phyloP scores from a whole-genome alignment of 2,797 vertebrate species.

The Denticeps clupeoides region DNA sequence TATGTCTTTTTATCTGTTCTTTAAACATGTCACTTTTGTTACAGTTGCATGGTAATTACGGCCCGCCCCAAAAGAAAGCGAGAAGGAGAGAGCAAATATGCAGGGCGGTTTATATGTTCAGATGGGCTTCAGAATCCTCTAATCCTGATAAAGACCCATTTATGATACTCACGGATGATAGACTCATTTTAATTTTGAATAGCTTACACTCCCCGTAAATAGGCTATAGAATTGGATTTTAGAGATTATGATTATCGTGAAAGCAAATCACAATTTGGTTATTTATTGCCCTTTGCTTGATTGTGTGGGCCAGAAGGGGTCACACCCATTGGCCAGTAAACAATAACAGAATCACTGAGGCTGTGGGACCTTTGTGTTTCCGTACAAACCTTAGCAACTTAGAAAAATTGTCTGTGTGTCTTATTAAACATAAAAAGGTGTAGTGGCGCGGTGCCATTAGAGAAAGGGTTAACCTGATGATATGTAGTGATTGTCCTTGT shows the following conservation, averaged over 20 bases:
- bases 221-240: constrained; percentile 85
- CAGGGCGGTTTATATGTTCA: constrained; percentile 73
- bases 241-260: constrained; percentile 86
- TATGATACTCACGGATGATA: constrained; percentile 81
- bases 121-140: constrained; percentile 80
- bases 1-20: constrained; percentile 99
- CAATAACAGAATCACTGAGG: constrained; percentile 12
- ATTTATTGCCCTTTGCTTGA: constrained; percentile 43
- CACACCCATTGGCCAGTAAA: constrained; percentile 19
- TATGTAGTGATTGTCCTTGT: constrained; percentile 22
- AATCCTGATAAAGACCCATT: constrained; percentile 90
- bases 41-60: constrained; percentile 97
- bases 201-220: constrained; percentile 75
- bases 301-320: constrained; percentile 30
- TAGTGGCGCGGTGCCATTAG: constrained; percentile 15
- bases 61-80: constrained; percentile 44
- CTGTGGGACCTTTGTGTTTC: constrained; percentile 5
- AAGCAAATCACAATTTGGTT: constrained; percentile 68
- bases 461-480: constrained; percentile 24
- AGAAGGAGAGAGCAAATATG: constrained; percentile 44
- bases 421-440: constrained; percentile 10
- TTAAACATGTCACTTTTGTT: constrained; percentile 99
- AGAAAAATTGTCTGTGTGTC: neutral
- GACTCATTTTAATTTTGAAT: constrained; percentile 95
- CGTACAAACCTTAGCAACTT: neutral